Evolutionary conservation across 2,888 invertebrate species (phyloP), one percentile per base, ranked within the genome.

Genomic region (Fissipunctia ypsillon): DNA sequence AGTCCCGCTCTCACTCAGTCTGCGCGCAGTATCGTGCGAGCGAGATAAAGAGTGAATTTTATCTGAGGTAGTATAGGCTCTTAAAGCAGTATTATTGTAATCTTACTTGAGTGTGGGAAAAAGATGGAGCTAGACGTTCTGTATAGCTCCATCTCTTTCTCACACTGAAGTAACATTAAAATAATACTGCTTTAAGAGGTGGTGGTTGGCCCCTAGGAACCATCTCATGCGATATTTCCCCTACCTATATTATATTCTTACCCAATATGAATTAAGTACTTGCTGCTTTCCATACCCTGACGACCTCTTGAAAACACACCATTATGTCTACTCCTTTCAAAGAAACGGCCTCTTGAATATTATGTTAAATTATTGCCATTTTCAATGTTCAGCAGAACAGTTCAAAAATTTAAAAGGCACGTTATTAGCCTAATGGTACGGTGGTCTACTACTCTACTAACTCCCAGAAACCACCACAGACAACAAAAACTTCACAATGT

Each of bases 401-500:
- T 22, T 22, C 3, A 28, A 70, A 54, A 22, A 0, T 25, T 7
- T 3, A 35, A 70, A 56, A 25, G 1, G 7, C n/a, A 45, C 19
- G 2, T 35, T n/a, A 22, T 38, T 22, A 56, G 5, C 12, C 12
- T 48, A 48, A 48, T 35, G 1, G 2, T 22, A 31, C 10, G 3
- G n/a, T 50, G 22, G 12, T 52, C 28, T 16, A 38, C 52, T 79
- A 41, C 31, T 38, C 38, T 38, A 67, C 22, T 63, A 80, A 43
- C 54, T 28, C 16, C 35, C 14, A 50, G 14, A 59, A 59, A 35
- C 43, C 56, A 35, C 60, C 68, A 76, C 77, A 73, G 66, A 64
- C 77, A 81, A 85, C 85, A 84, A 85, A 88, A 89, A 88, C 85
- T 87, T 86, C 59, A 78, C 82, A 64, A 66, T 77, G 76, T 89